These are phyloP conservation scores for Siniperca scherzeri DNA, from an alignment of 2,797 vertebrate species.

Conservation along the genomic window DNA sequence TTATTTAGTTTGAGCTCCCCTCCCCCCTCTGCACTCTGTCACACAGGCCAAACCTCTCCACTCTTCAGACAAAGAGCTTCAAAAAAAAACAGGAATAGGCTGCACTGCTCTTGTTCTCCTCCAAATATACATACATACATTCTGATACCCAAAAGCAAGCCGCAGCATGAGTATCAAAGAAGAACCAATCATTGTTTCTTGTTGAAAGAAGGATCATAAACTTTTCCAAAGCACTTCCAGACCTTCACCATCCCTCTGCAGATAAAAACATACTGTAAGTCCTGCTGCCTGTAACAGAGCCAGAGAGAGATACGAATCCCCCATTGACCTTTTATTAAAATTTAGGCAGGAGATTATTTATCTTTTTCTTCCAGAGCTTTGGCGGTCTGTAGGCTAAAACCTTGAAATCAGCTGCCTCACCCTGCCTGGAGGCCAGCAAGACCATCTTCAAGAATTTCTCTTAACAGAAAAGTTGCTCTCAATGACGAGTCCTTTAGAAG, in stretches of 20 bases:
- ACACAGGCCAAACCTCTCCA: slow-evolving; percentile 59
- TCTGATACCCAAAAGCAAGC: neutral
- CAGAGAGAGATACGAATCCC: neutral
- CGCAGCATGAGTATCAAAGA: neutral
- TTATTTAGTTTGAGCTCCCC: slow-evolving; percentile 72
- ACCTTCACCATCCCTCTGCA: neutral
- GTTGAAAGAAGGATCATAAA: neutral
- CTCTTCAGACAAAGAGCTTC: slow-evolving; percentile 71
- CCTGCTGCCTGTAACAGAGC: neutral
- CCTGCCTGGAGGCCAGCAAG: neutral
- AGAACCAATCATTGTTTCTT: neutral
- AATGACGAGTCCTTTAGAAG: neutral
- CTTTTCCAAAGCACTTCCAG: neutral
- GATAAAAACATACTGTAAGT: neutral
- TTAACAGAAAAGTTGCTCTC: neutral
- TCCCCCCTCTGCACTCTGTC: slow-evolving; percentile 66
- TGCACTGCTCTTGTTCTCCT: slow-evolving; percentile 26
- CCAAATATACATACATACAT: slow-evolving; percentile 10
- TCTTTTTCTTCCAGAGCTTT: neutral
- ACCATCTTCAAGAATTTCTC: neutral
- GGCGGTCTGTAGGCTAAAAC: neutral
- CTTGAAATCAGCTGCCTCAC: neutral
- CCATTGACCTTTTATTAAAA: neutral
- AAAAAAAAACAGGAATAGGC: slow-evolving; percentile 65
- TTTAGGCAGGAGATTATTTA: neutral